Conservation (phyloP, 2,113 vertebrate species). For the Chionomys nivalis region DNA sequence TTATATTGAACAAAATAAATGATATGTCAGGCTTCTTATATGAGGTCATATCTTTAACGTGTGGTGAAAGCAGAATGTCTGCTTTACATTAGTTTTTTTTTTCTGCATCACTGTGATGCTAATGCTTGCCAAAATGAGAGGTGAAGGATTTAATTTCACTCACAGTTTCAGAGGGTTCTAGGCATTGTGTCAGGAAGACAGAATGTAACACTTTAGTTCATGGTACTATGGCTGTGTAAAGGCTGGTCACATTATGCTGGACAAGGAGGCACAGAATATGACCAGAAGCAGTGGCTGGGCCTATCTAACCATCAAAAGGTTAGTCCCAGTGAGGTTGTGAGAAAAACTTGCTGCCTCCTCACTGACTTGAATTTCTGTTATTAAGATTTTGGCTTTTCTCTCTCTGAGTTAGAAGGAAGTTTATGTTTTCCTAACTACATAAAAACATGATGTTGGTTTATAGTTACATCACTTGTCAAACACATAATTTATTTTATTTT, state of each 20-base stretch:
- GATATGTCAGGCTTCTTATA: background rate
- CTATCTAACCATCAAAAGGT: background rate
- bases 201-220: background rate
- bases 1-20: background rate
- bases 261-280: background rate
- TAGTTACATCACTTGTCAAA: background rate
- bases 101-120: background rate
- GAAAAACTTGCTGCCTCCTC: background rate
- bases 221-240: background rate
- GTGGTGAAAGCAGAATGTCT: background rate
- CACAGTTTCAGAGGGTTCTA: background rate
- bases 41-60: background rate
- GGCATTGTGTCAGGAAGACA: background rate
- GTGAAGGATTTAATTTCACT: too few species aligned
- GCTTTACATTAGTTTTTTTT: background rate
- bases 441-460: background rate
- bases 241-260: background rate
- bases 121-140: background rate
- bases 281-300: background rate
- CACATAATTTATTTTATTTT: background rate
- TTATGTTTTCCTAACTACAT: background rate
- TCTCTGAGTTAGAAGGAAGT: background rate
- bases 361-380: background rate
- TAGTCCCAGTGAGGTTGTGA: background rate
- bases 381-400: background rate